Conservation (phyloP, 1,140 invertebrate genomes). For the Drosophila lowei region DNA sequence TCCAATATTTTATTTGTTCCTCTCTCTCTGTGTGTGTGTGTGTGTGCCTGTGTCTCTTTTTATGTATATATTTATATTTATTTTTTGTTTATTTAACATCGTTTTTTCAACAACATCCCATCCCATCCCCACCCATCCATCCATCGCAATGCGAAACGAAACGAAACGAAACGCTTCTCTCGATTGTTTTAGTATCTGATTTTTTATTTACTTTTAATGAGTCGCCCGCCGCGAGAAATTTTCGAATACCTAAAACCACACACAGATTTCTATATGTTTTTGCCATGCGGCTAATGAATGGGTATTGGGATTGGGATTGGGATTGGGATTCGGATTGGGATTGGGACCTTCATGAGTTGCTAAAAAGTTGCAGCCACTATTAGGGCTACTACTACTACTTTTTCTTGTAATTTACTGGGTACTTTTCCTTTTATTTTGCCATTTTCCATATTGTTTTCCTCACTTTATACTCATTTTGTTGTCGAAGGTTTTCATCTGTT, state of each 20-base stretch:
- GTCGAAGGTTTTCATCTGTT: background rate
- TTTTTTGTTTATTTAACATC: constrained; percentile 78
- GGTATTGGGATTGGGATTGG: too few species aligned
- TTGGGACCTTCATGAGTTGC: too few species aligned
- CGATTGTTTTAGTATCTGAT: constrained; percentile 74
- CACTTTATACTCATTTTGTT: constrained; percentile 19
- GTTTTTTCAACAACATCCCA: constrained; percentile 68
- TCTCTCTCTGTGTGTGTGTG: background rate
- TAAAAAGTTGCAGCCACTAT: background rate
- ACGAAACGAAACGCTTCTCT: constrained; percentile 39
- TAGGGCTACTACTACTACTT: too few species aligned
- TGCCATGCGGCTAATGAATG: constrained; percentile 12
- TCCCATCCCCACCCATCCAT: too few species aligned
- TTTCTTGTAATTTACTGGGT: too few species aligned
- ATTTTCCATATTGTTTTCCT: background rate
- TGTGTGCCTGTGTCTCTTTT: constrained; percentile 18
- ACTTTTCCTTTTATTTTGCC: constrained; percentile 6
- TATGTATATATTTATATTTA: constrained; percentile 56
- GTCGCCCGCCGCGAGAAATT: constrained; percentile 42
- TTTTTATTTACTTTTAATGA: constrained; percentile 81
- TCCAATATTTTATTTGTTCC: constrained; percentile 34
- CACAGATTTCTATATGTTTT: constrained; percentile 18
- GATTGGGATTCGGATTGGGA: too few species aligned
- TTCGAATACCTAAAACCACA: constrained; percentile 34
- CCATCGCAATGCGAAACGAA: too few species aligned